These are phyloP conservation scores for Coracopsis vasa DNA, from an alignment of 2,113 vertebrate genomes.

Conservation along the genomic window DNA sequence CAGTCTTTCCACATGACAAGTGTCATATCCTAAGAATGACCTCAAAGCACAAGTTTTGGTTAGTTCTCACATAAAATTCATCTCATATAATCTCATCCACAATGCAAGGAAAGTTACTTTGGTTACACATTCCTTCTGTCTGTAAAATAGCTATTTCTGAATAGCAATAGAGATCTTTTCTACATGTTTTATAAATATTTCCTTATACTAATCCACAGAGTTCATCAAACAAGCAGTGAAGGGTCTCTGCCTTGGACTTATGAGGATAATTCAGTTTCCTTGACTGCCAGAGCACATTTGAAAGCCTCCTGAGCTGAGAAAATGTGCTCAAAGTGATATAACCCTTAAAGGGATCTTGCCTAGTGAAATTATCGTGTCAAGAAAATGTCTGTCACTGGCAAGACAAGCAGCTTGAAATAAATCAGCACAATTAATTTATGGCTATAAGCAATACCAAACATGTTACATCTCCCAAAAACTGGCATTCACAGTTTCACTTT, in stretches of 20 bases:
- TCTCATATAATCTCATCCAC: neutral
- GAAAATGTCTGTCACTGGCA: neutral
- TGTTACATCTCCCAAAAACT: neutral
- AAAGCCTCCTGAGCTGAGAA: neutral
- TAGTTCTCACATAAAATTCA: neutral
- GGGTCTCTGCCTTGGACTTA: neutral
- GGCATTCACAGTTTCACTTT: neutral
- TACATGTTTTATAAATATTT: neutral
- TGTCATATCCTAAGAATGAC: neutral
- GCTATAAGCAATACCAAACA: neutral
- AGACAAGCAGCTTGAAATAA: slow-evolving; percentile 3
- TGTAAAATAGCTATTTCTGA: neutral
- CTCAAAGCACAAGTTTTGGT: neutral
- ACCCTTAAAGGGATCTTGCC: neutral
- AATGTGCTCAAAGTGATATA: neutral
- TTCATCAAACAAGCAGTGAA: neutral
- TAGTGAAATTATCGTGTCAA: neutral
- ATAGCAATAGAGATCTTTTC: neutral
- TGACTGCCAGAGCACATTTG: neutral
- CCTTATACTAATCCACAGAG: neutral
- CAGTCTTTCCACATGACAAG: neutral
- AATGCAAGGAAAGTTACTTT: neutral
- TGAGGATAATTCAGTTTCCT: neutral
- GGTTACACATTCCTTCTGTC: neutral
- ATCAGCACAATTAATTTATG: neutral